phyloP scores from a whole-genome alignment of 2,113 vertebrate species.

The Strigops habroptila region DNA sequence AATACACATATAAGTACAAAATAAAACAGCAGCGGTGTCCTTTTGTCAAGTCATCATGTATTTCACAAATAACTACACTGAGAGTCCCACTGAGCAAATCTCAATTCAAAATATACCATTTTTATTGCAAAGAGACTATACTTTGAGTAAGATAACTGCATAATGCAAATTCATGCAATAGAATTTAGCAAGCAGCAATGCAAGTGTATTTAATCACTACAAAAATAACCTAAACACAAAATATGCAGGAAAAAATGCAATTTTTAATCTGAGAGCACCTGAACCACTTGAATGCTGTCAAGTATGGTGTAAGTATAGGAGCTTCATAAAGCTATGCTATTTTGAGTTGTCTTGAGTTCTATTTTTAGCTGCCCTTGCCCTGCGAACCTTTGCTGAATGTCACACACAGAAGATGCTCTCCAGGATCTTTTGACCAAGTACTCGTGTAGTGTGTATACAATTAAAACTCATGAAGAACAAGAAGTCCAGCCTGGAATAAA shows the following conservation, averaged over 20 bases:
- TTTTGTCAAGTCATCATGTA: neutral
- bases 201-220: neutral
- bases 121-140: neutral
- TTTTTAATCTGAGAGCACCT: neutral
- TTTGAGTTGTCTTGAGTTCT: neutral
- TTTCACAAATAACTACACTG: neutral
- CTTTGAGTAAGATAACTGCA: neutral
- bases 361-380: neutral
- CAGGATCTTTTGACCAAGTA: neutral
- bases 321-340: neutral
- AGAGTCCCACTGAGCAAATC: neutral
- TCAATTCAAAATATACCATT: neutral
- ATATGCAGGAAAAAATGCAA: neutral
- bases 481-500: neutral
- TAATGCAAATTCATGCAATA: neutral
- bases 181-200: neutral
- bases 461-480: neutral
- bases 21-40: neutral
- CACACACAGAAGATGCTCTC: neutral
- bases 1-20: neutral
- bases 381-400: neutral
- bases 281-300: neutral
- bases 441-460: rapidly evolving
- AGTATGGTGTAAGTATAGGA: neutral
- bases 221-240: neutral